Evolutionary conservation across 2,888 invertebrate species (phyloP), one percentile per base, ranked within the genome.

Genomic region (Bimastos eiseni): DNA sequence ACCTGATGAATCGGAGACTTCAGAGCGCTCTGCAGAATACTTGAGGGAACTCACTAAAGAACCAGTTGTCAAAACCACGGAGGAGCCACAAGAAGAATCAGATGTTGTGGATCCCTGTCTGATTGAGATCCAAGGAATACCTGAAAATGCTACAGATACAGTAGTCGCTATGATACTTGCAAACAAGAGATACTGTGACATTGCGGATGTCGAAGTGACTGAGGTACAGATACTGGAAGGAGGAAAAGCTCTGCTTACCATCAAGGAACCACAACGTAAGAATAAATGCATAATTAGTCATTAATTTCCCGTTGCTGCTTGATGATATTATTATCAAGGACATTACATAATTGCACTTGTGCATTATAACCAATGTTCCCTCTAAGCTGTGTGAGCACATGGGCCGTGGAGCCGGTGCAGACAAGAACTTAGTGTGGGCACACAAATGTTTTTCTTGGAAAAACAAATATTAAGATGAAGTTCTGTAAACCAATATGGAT

Each of bases 181-280:
- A 70, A 70, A 70, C 70, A 70, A n/a, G 70, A 70, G n/a, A 70
- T 70, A n/a, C 70, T 70, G 70, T n/a, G n/a, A n/a, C 70, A 70
- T 70, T 13, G n/a, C 30, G 6, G n/a, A n/a, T 70, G n/a, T 70
- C 5, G n/a, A 70, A n/a, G 70, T 70, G 17, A 6, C 30, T 70
- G 8, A 8, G 70, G n/a, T 70, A n/a, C 6, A 70, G 70, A 70
- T 70, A n/a, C n/a, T 70, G 0, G n/a, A n/a, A 70, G 70, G 70
- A 30, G 70, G 70, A 30, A 70, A 8, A 70, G 70, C 70, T 70
- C 70, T 70, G 30, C 70, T 70, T 70, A 70, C 70, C 70, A 70
- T 70, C 30, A 70, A n/a, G 30, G n/a, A 70, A 70, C n/a, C 70
- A n/a, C 70, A n/a, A 13, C 70, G 70, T 70, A 70, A 70, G 70